These are phyloP conservation scores for Aplodontia rufa DNA, from an alignment of 2,113 vertebrate genomes.

Conservation along the genomic window DNA sequence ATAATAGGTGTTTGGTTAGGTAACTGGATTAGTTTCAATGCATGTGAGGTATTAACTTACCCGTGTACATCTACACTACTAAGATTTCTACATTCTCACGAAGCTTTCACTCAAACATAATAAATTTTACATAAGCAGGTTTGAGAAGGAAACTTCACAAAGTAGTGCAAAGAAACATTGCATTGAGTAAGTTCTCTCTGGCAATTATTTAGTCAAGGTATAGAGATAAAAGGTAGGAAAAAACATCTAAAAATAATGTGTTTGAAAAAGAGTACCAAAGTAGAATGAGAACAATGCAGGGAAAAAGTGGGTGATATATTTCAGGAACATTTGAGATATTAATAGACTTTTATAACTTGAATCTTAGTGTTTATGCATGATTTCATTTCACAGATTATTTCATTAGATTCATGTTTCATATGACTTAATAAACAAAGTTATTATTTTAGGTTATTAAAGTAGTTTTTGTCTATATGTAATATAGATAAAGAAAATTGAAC, in stretches of 20 bases:
- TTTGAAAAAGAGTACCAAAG: neutral
- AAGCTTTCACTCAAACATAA: neutral
- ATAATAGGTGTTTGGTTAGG: neutral
- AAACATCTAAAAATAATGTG: neutral
- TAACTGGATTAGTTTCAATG: too few species aligned
- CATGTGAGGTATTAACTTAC: neutral
- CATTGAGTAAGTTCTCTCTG: neutral
- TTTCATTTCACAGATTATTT: neutral
- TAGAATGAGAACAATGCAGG: neutral
- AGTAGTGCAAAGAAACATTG: neutral
- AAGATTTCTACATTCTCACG: neutral
- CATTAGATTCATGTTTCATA: neutral
- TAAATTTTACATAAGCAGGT: neutral
- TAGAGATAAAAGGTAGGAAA: neutral
- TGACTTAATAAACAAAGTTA: neutral
- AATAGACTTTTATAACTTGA: accelerated
- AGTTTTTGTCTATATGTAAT: neutral
- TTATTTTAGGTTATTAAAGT: neutral
- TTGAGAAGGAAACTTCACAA: neutral
- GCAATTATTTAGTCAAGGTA: neutral
- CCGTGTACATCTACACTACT: neutral
- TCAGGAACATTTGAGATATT: neutral
- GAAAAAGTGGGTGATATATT: neutral
- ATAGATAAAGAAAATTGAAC: neutral
- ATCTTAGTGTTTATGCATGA: neutral